A percentile compares a stretch with the other conserved stretches of the same genome.
phyloP scores from a whole-genome alignment of 2,113 vertebrate genomes.

The Tragelaphus imberbis region DNA sequence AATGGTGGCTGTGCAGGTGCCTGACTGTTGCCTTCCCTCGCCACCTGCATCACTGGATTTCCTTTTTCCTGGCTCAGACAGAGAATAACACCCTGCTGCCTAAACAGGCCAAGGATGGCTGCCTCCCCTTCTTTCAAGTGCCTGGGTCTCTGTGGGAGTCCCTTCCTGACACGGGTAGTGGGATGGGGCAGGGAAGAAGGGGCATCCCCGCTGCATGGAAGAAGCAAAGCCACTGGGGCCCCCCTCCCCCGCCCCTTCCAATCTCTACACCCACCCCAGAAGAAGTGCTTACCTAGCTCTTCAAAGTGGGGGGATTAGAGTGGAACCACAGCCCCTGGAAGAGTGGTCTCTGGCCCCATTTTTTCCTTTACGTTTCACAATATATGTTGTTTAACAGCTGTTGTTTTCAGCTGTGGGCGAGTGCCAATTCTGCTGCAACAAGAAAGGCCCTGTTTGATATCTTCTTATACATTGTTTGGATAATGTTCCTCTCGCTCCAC shows the following conservation, averaged over 20 bases:
- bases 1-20: neutral
- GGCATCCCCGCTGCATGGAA: neutral
- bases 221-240: too few species aligned
- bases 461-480: neutral
- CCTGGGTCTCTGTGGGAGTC: neutral
- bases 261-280: neutral
- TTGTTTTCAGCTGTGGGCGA: neutral
- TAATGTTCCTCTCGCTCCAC: neutral
- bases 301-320: neutral
- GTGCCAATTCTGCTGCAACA: neutral
- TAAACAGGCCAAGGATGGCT: neutral
- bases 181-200: neutral
- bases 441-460: neutral
- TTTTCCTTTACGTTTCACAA: neutral
- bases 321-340: neutral
- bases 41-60: neutral
- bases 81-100: neutral
- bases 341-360: neutral
- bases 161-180: fast-evolving
- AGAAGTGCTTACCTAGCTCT: neutral
- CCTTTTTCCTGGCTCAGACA: neutral
- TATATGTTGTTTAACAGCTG: neutral
- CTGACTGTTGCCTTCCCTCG: neutral
- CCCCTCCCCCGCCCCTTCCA: fast-evolving
- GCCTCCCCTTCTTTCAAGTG: neutral